These are phyloP conservation scores for Polypterus bichir DNA, from an alignment of 2,113 vertebrate genomes.

Conservation along the genomic window DNA sequence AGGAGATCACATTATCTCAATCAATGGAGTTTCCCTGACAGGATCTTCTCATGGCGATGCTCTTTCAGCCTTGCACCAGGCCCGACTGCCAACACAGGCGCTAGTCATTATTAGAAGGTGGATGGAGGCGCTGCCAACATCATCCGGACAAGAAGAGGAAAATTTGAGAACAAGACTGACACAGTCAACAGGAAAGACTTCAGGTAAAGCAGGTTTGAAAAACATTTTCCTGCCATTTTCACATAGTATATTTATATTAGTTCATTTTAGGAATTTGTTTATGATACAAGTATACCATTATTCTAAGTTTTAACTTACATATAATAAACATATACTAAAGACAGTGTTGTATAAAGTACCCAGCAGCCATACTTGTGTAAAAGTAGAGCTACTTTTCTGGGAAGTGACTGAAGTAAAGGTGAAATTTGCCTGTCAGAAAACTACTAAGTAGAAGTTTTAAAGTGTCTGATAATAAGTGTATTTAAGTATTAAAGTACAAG, in stretches of 20 bases:
- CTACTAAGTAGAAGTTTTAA: too few species aligned
- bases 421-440: too few species aligned
- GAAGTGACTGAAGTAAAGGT: too few species aligned
- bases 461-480: too few species aligned
- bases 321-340: too few species aligned
- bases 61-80: slow-evolving; percentile 68
- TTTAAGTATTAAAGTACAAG: too few species aligned
- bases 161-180: slow-evolving; percentile 29
- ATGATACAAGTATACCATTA: too few species aligned
- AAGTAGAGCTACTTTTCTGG: too few species aligned
- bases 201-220: neutral
- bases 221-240: neutral
- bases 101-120: slow-evolving; percentile 65
- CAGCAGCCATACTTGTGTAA: too few species aligned
- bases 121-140: slow-evolving; percentile 27
- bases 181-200: slow-evolving; percentile 27
- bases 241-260: slow-evolving; percentile 1
- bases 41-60: slow-evolving; percentile 67
- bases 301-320: too few species aligned
- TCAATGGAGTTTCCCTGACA: slow-evolving; percentile 63
- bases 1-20: slow-evolving; percentile 70
- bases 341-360: too few species aligned
- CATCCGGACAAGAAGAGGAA: slow-evolving; percentile 31
- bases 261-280: neutral
- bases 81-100: slow-evolving; percentile 53